A percentile compares a stretch with the other conserved stretches of the same genome.
Conservation (phyloP, 2,113 vertebrate species). For the Pipra filicauda region DNA sequence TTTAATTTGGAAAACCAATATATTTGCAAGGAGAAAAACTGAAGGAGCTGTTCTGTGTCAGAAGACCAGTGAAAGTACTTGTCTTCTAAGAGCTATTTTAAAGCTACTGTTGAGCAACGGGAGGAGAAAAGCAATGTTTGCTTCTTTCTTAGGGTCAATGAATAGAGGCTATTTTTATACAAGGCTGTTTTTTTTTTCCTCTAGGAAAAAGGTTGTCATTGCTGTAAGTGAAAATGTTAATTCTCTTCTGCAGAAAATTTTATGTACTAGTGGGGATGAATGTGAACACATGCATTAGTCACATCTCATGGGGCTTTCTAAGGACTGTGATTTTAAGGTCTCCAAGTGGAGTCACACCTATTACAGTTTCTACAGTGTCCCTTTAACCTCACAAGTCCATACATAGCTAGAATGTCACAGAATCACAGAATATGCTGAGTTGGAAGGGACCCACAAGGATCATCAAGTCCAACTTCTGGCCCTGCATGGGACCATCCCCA, state of each 20-base stretch:
- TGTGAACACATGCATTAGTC: background rate
- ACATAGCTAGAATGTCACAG: background rate
- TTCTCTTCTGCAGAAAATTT: background rate
- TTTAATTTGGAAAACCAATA: background rate
- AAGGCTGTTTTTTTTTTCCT: background rate
- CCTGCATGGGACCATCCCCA: background rate
- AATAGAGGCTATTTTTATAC: background rate
- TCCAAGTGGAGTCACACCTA: background rate
- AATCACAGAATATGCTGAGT: background rate
- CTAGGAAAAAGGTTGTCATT: background rate
- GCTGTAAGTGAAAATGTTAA: background rate
- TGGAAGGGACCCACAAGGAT: background rate
- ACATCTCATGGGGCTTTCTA: background rate
- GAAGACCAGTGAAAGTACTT: background rate
- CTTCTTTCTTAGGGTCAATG: background rate
- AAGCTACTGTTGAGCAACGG: background rate
- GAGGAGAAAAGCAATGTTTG: background rate
- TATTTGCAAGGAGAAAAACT: background rate
- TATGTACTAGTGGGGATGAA: background rate
- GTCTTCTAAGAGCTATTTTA: background rate
- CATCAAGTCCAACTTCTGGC: background rate
- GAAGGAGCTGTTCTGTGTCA: background rate
- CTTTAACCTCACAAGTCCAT: background rate
- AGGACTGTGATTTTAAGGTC: background rate
- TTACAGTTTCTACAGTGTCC: background rate